These are phyloP conservation scores for Callionymus lyra DNA, from an alignment of 2,113 vertebrate genomes.

Conservation along the genomic window DNA sequence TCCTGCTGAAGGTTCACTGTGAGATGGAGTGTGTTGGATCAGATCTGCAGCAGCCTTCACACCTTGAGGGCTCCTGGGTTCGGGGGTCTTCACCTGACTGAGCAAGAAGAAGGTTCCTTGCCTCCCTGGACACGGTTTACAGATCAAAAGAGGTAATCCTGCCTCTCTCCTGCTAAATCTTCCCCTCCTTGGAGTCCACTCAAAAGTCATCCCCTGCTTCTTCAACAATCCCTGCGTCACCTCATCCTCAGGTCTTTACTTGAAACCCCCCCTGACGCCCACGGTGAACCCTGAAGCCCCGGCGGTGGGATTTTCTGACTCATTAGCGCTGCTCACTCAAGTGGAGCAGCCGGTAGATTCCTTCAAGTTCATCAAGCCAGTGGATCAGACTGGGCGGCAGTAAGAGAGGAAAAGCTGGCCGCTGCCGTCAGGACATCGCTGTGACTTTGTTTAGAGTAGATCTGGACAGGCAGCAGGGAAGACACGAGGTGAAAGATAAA, in stretches of 20 bases:
- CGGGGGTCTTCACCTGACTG: conserved; percentile 35
- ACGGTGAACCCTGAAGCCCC: conserved; percentile 50
- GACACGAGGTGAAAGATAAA: conserved; percentile 17
- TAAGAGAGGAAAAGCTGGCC: conserved; percentile 29
- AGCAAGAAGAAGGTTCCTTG: conserved; percentile 28
- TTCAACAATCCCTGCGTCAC: conserved; percentile 16
- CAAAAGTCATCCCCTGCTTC: conserved; percentile 1
- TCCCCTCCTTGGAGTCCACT: conserved; percentile 17
- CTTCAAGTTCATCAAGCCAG: conserved; percentile 56
- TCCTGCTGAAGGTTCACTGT: conserved; percentile 45
- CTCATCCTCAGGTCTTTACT: conserved; percentile 9
- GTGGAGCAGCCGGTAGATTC: conserved; percentile 56
- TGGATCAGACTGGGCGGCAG: conserved; percentile 35
- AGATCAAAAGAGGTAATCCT: conserved; percentile 58
- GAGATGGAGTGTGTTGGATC: conserved; percentile 34
- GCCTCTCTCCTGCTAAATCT: conserved; percentile 20
- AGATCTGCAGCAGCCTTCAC: conserved; percentile 51
- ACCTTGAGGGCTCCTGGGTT: conserved; percentile 50
- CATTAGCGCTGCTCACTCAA: conserved; percentile 62
- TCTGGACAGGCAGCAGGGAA: conserved; percentile 43
- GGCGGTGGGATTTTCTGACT: conserved; percentile 59
- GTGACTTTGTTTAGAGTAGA: conserved; percentile 54
- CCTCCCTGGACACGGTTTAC: conserved; percentile 36
- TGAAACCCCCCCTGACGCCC: conserved; percentile 35
- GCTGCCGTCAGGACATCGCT: conserved; percentile 27